These are phyloP conservation scores for Manduca sexta DNA, from an alignment of 1,140 invertebrate genomes.

Conservation along the genomic window DNA sequence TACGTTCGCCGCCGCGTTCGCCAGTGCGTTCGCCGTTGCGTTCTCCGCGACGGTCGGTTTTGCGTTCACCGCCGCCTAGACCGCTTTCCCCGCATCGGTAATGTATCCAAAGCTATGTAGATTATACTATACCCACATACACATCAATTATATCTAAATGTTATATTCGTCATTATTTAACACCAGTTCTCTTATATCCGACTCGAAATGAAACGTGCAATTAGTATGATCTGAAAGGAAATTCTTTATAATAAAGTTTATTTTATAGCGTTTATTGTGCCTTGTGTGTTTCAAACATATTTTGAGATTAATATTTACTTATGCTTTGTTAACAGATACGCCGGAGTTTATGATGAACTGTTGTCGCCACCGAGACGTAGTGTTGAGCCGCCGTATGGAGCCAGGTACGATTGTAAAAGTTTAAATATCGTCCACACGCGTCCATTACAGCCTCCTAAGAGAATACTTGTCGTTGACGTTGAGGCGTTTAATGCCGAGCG, in stretches of 20 bases:
- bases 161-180: too few species aligned
- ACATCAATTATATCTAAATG: too few species aligned
- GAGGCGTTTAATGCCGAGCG: constrained; percentile 41
- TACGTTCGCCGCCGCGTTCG: constrained; percentile 29
- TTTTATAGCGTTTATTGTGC: too few species aligned
- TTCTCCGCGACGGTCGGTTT: constrained; percentile 24
- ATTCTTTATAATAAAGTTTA: too few species aligned
- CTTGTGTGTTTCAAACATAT: background rate
- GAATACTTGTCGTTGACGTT: constrained; percentile 21
- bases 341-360: constrained; percentile 63
- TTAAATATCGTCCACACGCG: constrained; percentile 51
- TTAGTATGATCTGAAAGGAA: too few species aligned
- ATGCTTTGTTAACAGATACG: constrained; percentile 30
- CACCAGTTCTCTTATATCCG: too few species aligned
- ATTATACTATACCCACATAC: too few species aligned
- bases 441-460: constrained; percentile 26
- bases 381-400: constrained; percentile 63
- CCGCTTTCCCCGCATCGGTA: constrained; percentile 36
- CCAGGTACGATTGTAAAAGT: constrained; percentile 69
- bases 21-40: constrained; percentile 26
- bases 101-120: too few species aligned
- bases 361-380: constrained; percentile 63
- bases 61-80: constrained; percentile 24
- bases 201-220: too few species aligned
- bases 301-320: background rate